Evolutionary conservation across 1,140 invertebrate genomes (phyloP), one percentile per base, ranked within the genome.

Genomic region (Nasonia vitripennis): DNA sequence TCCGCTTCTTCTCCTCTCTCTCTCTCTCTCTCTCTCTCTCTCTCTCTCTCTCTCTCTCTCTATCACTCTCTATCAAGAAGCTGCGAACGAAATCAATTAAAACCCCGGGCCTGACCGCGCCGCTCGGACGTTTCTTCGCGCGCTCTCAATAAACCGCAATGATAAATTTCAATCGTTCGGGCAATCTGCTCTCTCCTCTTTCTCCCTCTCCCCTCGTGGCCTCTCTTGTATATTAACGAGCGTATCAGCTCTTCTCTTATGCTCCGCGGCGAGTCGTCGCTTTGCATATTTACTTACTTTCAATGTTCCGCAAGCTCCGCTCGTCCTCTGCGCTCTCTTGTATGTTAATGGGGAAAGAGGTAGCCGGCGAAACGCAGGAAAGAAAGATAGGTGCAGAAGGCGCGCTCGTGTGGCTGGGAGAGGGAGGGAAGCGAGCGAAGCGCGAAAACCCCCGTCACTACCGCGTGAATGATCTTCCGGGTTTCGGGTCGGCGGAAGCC

Each of bases 281-380:
- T 12, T 31, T n/a, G 20, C 31, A 73, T 62, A 62, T 62, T 62
- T n/a, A 62, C n/a, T 62, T 62, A 62, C 17, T 62, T n/a, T n/a
- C 34, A 41, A 70, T 80, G 6, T 45, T 70, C n/a, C 62, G 41
- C 41, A 6, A 9, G 41, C 27, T 73, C 70, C 34, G 34, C 34
- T 37, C 34, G 34, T 27, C 1, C 27, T 27, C 27, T 27, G 27
- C 27, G 27, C 27, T 27, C 27, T 27, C 27, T 27, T 27, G 27
- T 27, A 1, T 27, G 27, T 75, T 87, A 87, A 86, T 87, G 87
- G 85, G 87, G 85, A 87, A 89, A 86, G 83, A 86, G 83, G 87
- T 86, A 86, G 78, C 55, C 83, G 82, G 73, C 45, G 73, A 78
- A 86, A 78, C 51, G 48, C 34, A 31, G 9, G 45, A 79, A 84